Evolutionary conservation across 1,140 invertebrate genomes (phyloP).

Genomic region (Coboldia fuscipes): DNA sequence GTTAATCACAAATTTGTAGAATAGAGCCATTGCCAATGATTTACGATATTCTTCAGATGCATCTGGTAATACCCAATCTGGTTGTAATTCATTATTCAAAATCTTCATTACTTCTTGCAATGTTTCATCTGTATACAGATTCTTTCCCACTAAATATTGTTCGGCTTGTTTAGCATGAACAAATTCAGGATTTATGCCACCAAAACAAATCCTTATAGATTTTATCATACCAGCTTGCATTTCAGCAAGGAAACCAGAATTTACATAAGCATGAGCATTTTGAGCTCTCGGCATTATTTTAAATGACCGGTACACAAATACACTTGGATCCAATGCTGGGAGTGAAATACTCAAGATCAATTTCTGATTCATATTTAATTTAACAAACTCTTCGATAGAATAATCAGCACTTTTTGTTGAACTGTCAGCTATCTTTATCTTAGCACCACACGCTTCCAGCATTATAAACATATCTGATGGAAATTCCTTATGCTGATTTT

Average conservation of each 20-base stretch:
- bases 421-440: slow-evolving; percentile 33
- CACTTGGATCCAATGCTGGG: background rate
- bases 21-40: slow-evolving; percentile 37
- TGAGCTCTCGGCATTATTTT: slow-evolving; percentile 59
- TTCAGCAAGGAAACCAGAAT: slow-evolving; percentile 49
- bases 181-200: slow-evolving; percentile 47
- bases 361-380: slow-evolving; percentile 3
- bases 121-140: slow-evolving; percentile 21
- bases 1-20: slow-evolving; percentile 47
- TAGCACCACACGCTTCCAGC: slow-evolving; percentile 34
- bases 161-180: slow-evolving; percentile 48
- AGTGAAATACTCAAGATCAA: slow-evolving; percentile 4
- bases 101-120: slow-evolving; percentile 31
- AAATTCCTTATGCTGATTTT: background rate
- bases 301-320: slow-evolving; percentile 6
- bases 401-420: slow-evolving; percentile 14
- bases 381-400: slow-evolving; percentile 4
- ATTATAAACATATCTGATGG: slow-evolving; percentile 5
- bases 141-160: slow-evolving; percentile 31
- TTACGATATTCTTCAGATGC: slow-evolving; percentile 40
- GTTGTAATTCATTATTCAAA: slow-evolving; percentile 35
- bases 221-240: slow-evolving; percentile 23
- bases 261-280: slow-evolving; percentile 66
- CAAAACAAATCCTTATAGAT: slow-evolving; percentile 26
- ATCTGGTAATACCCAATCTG: slow-evolving; percentile 37